These are phyloP conservation scores for Parauchenoglanis punctatus DNA, from an alignment of 2,797 vertebrate species.

Conservation along the genomic window DNA sequence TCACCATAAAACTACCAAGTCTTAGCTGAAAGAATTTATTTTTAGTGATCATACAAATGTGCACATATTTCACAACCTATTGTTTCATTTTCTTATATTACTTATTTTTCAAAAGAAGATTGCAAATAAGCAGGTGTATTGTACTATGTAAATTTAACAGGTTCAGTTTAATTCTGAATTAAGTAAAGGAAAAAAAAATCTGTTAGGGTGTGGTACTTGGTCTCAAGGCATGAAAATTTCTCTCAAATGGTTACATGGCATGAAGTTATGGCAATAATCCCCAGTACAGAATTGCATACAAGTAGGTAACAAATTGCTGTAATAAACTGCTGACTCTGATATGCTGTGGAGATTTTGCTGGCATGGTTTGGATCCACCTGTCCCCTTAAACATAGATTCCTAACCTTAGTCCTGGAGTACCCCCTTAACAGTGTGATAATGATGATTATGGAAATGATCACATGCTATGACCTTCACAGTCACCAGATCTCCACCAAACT, in stretches of 20 bases:
- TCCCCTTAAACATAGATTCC: not conserved
- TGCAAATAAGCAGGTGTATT: not conserved
- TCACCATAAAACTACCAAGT: not conserved
- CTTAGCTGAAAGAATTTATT: not conserved
- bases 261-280: not conserved
- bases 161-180: not conserved
- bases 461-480: not conserved
- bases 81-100: not conserved
- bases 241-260: not conserved
- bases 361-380: not conserved
- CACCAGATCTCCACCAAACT: not conserved
- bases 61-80: not conserved
- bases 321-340: not conserved
- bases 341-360: not conserved
- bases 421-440: not conserved
- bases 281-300: not conserved
- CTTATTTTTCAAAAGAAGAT: not conserved
- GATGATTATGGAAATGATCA: not conserved
- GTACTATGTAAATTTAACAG: not conserved
- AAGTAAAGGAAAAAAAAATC: not conserved
- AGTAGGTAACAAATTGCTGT: not conserved
- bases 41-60: not conserved
- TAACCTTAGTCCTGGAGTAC: not conserved
- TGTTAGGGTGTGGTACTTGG: slow-evolving; percentile 4
- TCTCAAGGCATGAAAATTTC: not conserved